These are phyloP conservation scores for Bergia puertoricense DNA, from an alignment of 92 coral and sea anemone species.

Conservation along the genomic window DNA sequence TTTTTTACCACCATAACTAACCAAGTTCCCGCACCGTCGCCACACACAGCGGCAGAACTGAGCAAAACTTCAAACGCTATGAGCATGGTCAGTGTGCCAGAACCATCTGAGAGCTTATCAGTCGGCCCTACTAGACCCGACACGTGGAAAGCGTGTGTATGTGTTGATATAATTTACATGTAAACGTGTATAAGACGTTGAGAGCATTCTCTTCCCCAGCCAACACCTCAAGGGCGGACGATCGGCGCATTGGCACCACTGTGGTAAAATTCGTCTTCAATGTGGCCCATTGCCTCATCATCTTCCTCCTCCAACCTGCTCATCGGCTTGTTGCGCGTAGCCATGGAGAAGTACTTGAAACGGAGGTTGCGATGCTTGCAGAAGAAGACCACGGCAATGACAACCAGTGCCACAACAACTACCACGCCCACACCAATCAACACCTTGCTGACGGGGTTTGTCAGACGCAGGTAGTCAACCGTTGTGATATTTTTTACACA, in stretches of 20 bases:
- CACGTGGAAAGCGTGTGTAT: no score
- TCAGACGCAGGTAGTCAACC: not conserved
- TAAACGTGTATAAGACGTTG: not conserved
- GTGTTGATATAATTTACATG: no score
- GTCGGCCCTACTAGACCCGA: no score
- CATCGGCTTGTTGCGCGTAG: constrained; percentile 83
- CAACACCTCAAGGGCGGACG: constrained; percentile 27
- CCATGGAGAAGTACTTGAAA: constrained; percentile 63
- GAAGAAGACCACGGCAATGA: constrained; percentile 66
- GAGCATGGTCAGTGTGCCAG: no score
- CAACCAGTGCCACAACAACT: constrained; percentile 55
- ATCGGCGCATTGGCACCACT: constrained; percentile 28
- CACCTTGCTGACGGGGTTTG: constrained; percentile 55
- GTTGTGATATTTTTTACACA: not conserved
- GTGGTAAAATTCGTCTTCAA: constrained; percentile 58
- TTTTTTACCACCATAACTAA: no score
- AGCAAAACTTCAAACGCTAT: no score
- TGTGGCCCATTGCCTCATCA: constrained; percentile 68
- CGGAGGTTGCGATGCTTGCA: constrained; percentile 75
- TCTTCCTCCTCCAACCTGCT: constrained; percentile 77
- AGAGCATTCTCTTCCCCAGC: not conserved
- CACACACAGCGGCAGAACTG: no score
- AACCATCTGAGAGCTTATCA: no score
- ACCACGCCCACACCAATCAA: constrained; percentile 83
- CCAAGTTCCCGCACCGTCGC: no score